Evolutionary conservation across 2,113 vertebrate genomes (phyloP).

Genomic region (Notothenia rossii): DNA sequence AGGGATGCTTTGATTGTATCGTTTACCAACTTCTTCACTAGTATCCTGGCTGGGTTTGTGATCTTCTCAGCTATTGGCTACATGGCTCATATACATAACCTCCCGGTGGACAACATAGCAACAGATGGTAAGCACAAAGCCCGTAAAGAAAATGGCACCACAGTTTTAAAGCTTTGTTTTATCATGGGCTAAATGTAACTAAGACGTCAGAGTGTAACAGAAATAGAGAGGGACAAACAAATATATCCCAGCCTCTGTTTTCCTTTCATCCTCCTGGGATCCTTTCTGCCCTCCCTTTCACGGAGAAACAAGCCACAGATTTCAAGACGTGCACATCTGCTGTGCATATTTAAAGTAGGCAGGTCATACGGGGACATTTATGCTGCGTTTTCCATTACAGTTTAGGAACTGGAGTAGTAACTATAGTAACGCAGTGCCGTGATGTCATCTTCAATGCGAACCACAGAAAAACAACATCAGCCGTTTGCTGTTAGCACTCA

Average conservation of each 20-base stretch:
- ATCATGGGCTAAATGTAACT: neutral
- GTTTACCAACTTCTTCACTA: constrained; percentile 82
- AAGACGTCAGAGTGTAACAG: neutral
- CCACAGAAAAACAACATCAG: too few relatives aligned
- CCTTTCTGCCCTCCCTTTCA: neutral
- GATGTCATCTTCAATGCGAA: too few relatives aligned
- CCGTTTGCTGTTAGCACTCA: too few relatives aligned
- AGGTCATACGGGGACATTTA: neutral
- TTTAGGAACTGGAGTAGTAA: too few relatives aligned
- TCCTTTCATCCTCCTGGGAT: neutral
- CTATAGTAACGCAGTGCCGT: too few relatives aligned
- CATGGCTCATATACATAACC: constrained; percentile 83
- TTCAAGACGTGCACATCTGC: constrained; percentile 2
- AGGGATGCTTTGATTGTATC: constrained; percentile 82
- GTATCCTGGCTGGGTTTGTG: constrained; percentile 84
- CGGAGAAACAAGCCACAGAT: constrained; percentile 10
- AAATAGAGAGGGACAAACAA: neutral
- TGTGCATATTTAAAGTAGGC: neutral
- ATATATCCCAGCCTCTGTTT: constrained; percentile 1
- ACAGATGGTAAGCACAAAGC: constrained; percentile 77
- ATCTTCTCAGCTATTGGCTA: constrained; percentile 86
- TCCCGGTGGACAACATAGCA: constrained; percentile 84
- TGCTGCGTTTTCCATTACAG: too few relatives aligned
- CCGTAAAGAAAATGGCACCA: neutral
- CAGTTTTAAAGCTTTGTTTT: neutral